phyloP scores from a whole-genome alignment of 2,113 vertebrate genomes.

The Chamaetylas fuelleborni region DNA sequence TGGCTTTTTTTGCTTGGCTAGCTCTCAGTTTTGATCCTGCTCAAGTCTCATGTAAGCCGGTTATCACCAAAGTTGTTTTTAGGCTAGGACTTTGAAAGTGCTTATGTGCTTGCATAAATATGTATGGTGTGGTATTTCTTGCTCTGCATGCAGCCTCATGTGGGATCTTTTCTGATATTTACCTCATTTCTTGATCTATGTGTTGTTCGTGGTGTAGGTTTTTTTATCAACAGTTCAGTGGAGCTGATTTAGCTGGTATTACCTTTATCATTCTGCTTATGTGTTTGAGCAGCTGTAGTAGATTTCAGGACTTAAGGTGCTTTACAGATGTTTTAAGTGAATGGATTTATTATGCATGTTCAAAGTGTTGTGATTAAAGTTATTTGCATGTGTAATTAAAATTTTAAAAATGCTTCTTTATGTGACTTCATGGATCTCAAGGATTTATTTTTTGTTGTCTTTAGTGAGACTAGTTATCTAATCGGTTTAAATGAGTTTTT shows the following conservation, averaged over 20 bases:
- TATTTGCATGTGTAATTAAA: background rate
- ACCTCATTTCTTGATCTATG: background rate
- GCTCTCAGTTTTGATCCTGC: background rate
- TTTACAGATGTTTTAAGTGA: background rate
- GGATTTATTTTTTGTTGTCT: background rate
- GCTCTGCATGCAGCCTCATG: background rate
- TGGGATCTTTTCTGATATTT: background rate
- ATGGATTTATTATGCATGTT: background rate
- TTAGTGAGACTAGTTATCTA: background rate
- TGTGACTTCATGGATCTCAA: background rate
- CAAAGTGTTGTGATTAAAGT: background rate
- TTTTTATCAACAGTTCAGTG: background rate
- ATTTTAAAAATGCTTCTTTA: background rate
- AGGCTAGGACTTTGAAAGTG: background rate
- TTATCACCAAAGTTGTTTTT: background rate
- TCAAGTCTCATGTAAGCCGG: background rate
- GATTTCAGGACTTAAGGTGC: background rate
- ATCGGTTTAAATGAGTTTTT: background rate
- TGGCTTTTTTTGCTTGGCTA: background rate
- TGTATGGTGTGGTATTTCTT: background rate
- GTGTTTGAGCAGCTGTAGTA: background rate
- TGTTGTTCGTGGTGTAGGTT: accelerated
- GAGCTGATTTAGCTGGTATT: background rate
- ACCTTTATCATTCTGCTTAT: background rate
- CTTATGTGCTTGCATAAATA: background rate